Base-by-base conservation (phyloP, 2,888 invertebrate species). In the Hyles lineata region DNA sequence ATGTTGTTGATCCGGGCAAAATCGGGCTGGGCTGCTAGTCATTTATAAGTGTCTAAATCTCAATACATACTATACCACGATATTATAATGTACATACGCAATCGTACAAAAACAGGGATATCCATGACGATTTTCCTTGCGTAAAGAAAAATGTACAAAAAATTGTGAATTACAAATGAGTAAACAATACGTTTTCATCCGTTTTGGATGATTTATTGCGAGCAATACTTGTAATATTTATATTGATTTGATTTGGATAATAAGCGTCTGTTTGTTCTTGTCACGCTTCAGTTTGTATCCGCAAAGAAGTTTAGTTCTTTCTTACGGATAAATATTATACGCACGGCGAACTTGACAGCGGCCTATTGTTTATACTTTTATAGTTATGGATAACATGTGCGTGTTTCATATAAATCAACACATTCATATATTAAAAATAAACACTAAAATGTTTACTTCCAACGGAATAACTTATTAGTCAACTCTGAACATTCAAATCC, bases 241-340 rank as follows among this genome's bases (percentile, higher is more conserved):
- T 55, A 55, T 55, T 55, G 55, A 55, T 55, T 55, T 55, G 55
- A n/a, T 19, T 55, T 55, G 17, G 55, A 55, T 55, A 55, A 55
- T 55, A n/a, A 55, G n/a, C n/a, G n/a, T 55, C 19, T 17, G 55
- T 55, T 55, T 55, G 55, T 55, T 19, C n/a, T n/a, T 5, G 55
- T 19, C n/a, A 55, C n/a, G 55, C n/a, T 19, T 55, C 19, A n/a
- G 6, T 19, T 19, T 6, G n/a, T n/a, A n/a, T 55, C 55, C n/a
- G 55, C n/a, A n/a, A 55, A 55, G 55, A 55, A 55, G n/a, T n/a
- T 55, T 55, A n/a, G 55, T n/a, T 55, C 1, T 55, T 55, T 55
- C 55, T 55, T 55, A n/a, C 55, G 55, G 55, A n/a, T n/a, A 55
- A 55, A n/a, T n/a, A 55, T 55, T 55, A 55, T 19, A 55, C 17